Base-by-base conservation (phyloP, 2,888 invertebrate species). In the Erebia epiphron region DNA sequence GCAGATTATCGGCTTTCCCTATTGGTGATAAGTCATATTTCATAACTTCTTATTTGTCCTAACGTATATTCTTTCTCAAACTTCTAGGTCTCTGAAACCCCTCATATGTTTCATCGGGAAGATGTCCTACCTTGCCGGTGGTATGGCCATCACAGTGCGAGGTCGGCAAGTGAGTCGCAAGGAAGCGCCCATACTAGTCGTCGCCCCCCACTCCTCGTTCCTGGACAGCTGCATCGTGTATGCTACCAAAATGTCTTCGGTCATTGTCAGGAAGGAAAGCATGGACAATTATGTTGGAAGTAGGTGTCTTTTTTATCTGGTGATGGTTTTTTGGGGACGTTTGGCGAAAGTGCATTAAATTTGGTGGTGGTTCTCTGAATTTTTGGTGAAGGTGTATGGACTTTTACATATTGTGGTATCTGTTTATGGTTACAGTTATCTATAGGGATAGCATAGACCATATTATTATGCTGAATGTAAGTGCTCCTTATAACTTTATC, bases 121-220 rank as follows among this genome's bases (percentile, higher is more conserved):
- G 88, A 94, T 95, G 89, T 96, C 96, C 56, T 96, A 96, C 88
- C 93, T 95, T 78, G 96, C 96, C 21, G 96, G 96, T 57, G 97
- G 97, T 56, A 96, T 97, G 96, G 95, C 95, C 78, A 95, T 98
- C 82, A 94, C 94, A 62, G 95, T 97, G 70, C 95, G 96, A 76
- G 98, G 98, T 21, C 94, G 94, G 76, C 96, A 96, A 83, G 97
- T 96, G 73, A 94, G 95, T 73, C 93, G 97, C 64, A 87, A 94
- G 71, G 97, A 98, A 85, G 98, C 98, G 8, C 97, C 98, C 16
- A 96, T 98, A 77, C 94, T 98, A 73, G 97, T 97, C 68, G 95
- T 97, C 66, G 98, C 98, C 1, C 98, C 98, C 4, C 98, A 98
- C 89, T 97, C 98, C 70, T 96, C 97, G 8, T 98, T 97, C 94